Percentiles rank a stretch among this genome's conserved stretches.
These are phyloP conservation scores for Brenthis daphne DNA, from an alignment of 2,888 invertebrate genomes.

Conservation along the genomic window DNA sequence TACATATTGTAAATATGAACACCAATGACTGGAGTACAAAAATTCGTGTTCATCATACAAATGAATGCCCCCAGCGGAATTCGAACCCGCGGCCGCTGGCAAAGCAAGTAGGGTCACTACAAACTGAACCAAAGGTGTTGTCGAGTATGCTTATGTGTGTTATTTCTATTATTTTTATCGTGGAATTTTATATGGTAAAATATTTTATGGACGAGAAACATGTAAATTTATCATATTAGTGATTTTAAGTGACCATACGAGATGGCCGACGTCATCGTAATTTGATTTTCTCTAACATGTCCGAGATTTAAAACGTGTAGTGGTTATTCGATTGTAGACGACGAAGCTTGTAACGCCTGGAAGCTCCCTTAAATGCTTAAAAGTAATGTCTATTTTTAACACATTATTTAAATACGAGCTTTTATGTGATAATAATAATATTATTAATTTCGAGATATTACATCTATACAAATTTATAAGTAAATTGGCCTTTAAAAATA, in stretches of 20 bases:
- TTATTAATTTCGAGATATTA: no score
- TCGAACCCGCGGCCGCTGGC: no score
- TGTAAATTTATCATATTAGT: slow-evolving; percentile 46
- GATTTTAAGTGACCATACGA: slow-evolving; percentile 42
- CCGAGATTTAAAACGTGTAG: slow-evolving; percentile 41
- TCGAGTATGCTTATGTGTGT: background rate
- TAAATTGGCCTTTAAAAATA: no score
- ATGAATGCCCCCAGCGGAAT: no score
- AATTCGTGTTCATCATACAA: no score
- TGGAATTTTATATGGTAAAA: background rate
- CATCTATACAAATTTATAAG: no score
- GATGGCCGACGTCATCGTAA: slow-evolving; percentile 42
- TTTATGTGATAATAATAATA: no score
- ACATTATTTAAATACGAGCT: no score
- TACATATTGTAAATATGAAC: no score
- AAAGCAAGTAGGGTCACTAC: no score
- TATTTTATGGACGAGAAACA: slow-evolving; percentile 10
- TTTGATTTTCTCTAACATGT: slow-evolving; percentile 45
- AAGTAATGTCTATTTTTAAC: background rate
- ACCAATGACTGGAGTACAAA: no score
- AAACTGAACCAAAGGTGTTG: no score
- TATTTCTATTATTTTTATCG: background rate
- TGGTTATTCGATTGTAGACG: slow-evolving; percentile 37
- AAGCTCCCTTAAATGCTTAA: background rate
- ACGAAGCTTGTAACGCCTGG: slow-evolving; percentile 11